Evolutionary conservation across 2,888 invertebrate species (phyloP).

Genomic region (Molorchus minor): DNA sequence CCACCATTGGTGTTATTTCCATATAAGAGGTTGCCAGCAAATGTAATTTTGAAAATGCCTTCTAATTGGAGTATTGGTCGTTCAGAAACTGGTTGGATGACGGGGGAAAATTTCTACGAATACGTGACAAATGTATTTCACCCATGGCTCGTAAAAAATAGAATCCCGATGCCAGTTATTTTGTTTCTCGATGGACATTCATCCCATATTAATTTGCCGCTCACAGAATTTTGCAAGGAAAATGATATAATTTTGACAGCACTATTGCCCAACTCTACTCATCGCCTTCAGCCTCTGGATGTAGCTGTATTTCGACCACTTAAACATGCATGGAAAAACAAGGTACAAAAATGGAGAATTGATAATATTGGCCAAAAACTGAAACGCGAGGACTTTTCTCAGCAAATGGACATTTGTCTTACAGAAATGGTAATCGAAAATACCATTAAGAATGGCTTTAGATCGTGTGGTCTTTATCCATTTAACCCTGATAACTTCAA

Average conservation of each 20-base stretch:
- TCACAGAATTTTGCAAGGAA: constrained; percentile 31
- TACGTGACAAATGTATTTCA: constrained; percentile 31
- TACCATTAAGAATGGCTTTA: constrained; percentile 11
- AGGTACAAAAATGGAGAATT: constrained; percentile 10
- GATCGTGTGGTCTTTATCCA: constrained; percentile 11
- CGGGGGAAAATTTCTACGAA: constrained; percentile 27
- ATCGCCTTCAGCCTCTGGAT: constrained; percentile 26
- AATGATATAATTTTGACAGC: constrained; percentile 30
- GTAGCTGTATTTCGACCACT: constrained; percentile 23
- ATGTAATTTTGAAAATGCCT: constrained; percentile 12
- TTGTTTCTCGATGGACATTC: constrained; percentile 34
- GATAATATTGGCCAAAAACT: background rate
- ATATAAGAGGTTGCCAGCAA: constrained; percentile 21
- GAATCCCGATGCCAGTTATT: constrained; percentile 25
- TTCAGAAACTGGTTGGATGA: constrained; percentile 32
- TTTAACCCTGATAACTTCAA: constrained; percentile 10
- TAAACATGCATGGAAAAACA: constrained; percentile 23
- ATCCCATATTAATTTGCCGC: constrained; percentile 29
- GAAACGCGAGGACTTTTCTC: background rate
- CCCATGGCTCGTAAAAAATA: constrained; percentile 19
- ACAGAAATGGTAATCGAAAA: background rate
- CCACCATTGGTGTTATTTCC: constrained; percentile 24
- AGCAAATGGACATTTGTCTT: background rate
- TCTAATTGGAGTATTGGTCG: constrained; percentile 24
- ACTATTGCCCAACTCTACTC: constrained; percentile 25